Evolutionary conservation across 2,113 vertebrate species (phyloP).

Genomic region (Atrichornis clamosus): DNA sequence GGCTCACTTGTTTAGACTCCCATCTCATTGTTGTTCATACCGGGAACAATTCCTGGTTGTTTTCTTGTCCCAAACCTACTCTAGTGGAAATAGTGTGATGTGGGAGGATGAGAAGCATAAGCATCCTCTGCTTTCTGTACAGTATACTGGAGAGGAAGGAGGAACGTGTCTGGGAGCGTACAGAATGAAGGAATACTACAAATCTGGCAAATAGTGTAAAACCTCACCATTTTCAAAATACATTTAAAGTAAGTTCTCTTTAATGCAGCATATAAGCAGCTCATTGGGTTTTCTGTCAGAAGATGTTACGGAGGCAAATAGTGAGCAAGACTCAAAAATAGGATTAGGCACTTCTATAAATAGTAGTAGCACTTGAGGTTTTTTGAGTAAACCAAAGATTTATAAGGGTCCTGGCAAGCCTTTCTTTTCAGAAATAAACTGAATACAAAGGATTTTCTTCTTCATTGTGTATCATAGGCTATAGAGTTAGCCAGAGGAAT

Average conservation of each 20-base stretch:
- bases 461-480: not conserved
- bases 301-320: not conserved
- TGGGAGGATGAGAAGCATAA: not conserved
- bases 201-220: not conserved
- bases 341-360: not conserved
- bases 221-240: not conserved
- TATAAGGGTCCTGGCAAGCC: not conserved
- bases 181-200: not conserved
- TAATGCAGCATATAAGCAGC: not conserved
- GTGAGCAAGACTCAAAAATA: not conserved
- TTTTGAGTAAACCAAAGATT: not conserved
- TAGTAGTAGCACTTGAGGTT: not conserved
- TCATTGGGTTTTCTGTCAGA: not conserved
- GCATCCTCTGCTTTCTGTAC: not conserved
- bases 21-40: not conserved
- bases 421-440: not conserved
- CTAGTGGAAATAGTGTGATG: not conserved
- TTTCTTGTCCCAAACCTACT: not conserved
- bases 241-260: not conserved
- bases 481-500: not conserved
- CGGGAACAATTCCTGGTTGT: not conserved
- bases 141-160: not conserved
- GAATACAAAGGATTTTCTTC: not conserved
- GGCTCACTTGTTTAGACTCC: not conserved
- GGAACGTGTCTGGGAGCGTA: not conserved